Evolutionary conservation across 2,888 invertebrate species (phyloP).

Genomic region (Xestia sexstrigata): DNA sequence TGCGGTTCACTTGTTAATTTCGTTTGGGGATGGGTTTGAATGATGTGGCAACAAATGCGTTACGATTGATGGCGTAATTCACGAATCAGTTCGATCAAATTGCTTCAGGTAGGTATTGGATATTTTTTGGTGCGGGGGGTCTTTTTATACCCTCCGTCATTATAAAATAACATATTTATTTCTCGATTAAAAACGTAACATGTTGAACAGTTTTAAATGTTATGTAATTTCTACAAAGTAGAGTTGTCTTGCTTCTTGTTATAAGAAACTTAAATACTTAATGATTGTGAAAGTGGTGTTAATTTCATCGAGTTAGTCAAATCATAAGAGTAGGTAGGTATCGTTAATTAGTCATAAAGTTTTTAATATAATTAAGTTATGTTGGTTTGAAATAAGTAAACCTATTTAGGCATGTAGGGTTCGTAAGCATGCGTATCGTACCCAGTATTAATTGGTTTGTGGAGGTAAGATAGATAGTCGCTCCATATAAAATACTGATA

Average conservation of each 20-base stretch:
- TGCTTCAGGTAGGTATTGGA: constrained; percentile 13
- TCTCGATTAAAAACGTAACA: background rate
- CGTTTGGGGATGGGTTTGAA: constrained; percentile 40
- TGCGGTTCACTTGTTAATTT: constrained; percentile 54
- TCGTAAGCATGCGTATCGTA: too few species aligned
- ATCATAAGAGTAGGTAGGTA: background rate
- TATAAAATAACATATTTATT: background rate
- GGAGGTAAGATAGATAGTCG: too few species aligned
- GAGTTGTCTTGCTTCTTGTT: background rate
- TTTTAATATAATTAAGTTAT: too few species aligned
- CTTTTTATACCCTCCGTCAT: background rate
- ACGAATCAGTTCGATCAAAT: constrained; percentile 21
- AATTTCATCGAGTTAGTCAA: background rate
- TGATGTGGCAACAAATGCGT: constrained; percentile 48
- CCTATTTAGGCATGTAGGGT: too few species aligned
- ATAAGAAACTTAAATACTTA: background rate
- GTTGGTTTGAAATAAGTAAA: too few species aligned
- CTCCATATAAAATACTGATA: background rate
- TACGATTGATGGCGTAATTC: constrained; percentile 38
- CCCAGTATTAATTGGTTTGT: too few species aligned
- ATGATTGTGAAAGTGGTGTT: background rate
- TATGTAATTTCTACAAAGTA: background rate
- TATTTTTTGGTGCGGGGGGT: background rate
- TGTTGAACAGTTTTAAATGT: background rate
- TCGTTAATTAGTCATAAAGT: too few species aligned